Evolutionary conservation across 2,797 vertebrate genomes (phyloP), one percentile per base, ranked within the genome.

Genomic region (Psittacula echo): DNA sequence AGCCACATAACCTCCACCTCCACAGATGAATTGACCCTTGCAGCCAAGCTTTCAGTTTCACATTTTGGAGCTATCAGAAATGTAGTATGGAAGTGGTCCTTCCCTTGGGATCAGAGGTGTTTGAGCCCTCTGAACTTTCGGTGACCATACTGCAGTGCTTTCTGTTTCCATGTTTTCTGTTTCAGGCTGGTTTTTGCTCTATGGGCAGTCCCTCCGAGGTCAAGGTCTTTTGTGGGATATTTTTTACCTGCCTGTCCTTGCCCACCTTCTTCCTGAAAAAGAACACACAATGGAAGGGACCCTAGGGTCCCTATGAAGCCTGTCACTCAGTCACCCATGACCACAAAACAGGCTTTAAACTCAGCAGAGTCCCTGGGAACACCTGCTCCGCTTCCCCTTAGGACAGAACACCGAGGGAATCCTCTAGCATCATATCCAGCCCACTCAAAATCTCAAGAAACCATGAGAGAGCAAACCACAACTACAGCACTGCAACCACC

Each of bases 51-150:
- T 65, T 48, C 47, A 44, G n/a, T 51, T 83, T 56, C 53, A 32
- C 0, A 0, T 48, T 44, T 61, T 0, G 2, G 9, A 41, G 20
- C 51, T 91, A 22, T 5, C 65, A 67, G 30, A 85, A 76, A 5
- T 7, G 11, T 15, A 41, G 42, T 1, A 2, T n/a, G 11, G 64
- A 82, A 73, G 6, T 30, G 18, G 53, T 67, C n/a, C 47, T 67
- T 71, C 41, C 19, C 15, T 4, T 0, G 15, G 18, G 13, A 48
- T 44, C 34, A 34, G 50, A 65, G n/a, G 32, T 34, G 10, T 53
- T 42, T 70, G 67, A 85, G 17, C n/a, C 42, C 22, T 42, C 34
- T 76, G 54, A 85, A 86, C 45, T 62, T 75, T 10, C 18, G 18
- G 7, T 48, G 54, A 42, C 42, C 9, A 1, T 32, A 61, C 11